phyloP scores from a whole-genome alignment of 2,888 invertebrate species.

The Hesperia comma region DNA sequence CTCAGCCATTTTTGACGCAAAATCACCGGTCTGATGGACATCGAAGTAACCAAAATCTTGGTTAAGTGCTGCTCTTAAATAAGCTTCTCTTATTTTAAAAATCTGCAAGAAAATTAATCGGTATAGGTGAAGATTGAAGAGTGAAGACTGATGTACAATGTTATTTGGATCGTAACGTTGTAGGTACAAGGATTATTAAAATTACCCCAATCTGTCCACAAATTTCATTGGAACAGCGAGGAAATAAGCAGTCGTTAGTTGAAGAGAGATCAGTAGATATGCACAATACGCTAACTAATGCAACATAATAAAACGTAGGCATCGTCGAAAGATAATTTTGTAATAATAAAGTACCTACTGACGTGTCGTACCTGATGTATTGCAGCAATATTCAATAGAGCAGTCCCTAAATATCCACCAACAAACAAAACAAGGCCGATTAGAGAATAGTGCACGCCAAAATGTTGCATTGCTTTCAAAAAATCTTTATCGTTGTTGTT shows the following conservation, averaged over 20 bases:
- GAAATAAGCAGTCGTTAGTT: too few species aligned
- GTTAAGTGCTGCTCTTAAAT: constrained; percentile 85
- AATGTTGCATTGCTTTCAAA: constrained; percentile 75
- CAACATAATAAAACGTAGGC: too few species aligned
- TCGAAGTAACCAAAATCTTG: constrained; percentile 90
- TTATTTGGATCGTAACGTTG: neutral
- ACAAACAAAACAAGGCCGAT: constrained; percentile 85
- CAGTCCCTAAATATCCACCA: constrained; percentile 84
- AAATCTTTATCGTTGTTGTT: constrained; percentile 60
- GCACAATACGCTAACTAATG: too few species aligned
- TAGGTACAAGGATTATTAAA: too few species aligned
- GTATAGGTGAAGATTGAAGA: constrained; percentile 6
- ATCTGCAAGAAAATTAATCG: constrained; percentile 64
- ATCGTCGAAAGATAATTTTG: too few species aligned
- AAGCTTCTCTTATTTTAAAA: constrained; percentile 84
- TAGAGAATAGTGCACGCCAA: constrained; percentile 83
- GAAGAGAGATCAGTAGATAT: too few species aligned
- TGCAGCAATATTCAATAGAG: constrained; percentile 86
- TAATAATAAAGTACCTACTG: too few species aligned
- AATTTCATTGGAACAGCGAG: too few species aligned
- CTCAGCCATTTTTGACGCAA: constrained; percentile 90
- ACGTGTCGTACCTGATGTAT: constrained; percentile 86
- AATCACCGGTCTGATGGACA: constrained; percentile 86
- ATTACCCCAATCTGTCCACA: too few species aligned
- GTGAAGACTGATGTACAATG: neutral